A percentile compares a stretch with the other conserved stretches of the same genome.
These are phyloP conservation scores for Cryptocephalus primarius DNA, from an alignment of 2,888 invertebrate genomes.

Conservation along the genomic window DNA sequence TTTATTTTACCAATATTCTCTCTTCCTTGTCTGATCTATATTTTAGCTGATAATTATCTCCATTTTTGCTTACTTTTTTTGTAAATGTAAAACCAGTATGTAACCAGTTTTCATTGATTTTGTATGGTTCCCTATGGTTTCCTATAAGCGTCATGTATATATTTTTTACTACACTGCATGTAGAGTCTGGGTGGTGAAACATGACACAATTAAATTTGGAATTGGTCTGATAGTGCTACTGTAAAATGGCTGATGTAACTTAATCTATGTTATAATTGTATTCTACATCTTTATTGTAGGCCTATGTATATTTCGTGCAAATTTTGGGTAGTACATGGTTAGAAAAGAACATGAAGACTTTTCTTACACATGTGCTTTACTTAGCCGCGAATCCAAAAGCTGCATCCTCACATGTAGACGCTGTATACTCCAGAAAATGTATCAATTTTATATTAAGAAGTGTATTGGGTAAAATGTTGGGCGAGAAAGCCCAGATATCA, in stretches of 20 bases:
- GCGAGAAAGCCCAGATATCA: conserved; percentile 93
- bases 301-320: conserved; percentile 91
- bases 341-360: conserved; percentile 77
- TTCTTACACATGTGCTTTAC: conserved; percentile 84
- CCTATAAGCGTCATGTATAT: too few relatives aligned
- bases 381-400: conserved; percentile 93
- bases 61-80: too few relatives aligned
- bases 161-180: too few relatives aligned
- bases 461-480: conserved; percentile 85
- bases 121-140: too few relatives aligned
- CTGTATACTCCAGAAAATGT: conserved; percentile 95
- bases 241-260: background rate
- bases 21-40: too few relatives aligned
- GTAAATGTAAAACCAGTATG: too few relatives aligned
- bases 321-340: conserved; percentile 91
- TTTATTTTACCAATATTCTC: too few relatives aligned
- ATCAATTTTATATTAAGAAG: conserved; percentile 90
- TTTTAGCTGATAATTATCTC: too few relatives aligned
- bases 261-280: background rate
- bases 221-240: too few relatives aligned
- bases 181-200: too few relatives aligned
- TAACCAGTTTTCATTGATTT: too few relatives aligned
- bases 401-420: conserved; percentile 92
- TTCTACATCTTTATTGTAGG: conserved; percentile 43
- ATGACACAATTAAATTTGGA: too few relatives aligned